These are phyloP conservation scores for Hylaeus anthracinus DNA, from an alignment of 1,140 invertebrate genomes.

Conservation along the genomic window DNA sequence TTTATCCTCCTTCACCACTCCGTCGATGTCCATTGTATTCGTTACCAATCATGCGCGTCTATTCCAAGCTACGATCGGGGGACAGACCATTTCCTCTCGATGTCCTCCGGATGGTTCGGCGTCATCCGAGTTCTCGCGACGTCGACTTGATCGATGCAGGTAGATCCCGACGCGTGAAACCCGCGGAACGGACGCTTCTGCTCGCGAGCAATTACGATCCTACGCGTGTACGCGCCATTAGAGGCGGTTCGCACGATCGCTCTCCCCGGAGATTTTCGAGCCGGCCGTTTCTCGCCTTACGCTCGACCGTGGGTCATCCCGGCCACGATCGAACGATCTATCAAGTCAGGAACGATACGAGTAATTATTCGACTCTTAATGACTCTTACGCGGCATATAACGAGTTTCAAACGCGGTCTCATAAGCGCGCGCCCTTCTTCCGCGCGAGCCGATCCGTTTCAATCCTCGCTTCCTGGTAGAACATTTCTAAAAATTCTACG, in stretches of 20 bases:
- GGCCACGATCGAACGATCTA: constrained; percentile 69
- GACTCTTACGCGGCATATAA: constrained; percentile 64
- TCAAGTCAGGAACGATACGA: constrained; percentile 66
- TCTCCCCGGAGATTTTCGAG: not conserved
- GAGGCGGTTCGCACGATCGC: constrained; percentile 46
- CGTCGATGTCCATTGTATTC: no score
- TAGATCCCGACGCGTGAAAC: not conserved
- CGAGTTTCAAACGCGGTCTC: constrained; percentile 54
- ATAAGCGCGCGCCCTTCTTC: constrained; percentile 32
- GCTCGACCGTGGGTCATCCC: constrained; percentile 58
- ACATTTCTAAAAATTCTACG: not conserved
- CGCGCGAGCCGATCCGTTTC: no score
- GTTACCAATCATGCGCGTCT: no score
- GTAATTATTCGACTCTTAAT: constrained; percentile 70
- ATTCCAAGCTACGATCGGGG: no score
- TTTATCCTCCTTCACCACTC: no score
- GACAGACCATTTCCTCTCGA: no score
- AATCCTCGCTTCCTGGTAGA: not conserved
- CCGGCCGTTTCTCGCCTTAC: constrained; percentile 30
- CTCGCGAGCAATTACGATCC: constrained; percentile 29
- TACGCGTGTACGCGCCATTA: constrained; percentile 40
- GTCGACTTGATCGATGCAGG: constrained; percentile 5
- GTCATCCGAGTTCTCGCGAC: not conserved
- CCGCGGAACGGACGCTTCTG: not conserved
- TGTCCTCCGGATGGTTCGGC: no score